Conservation (phyloP, 1,140 invertebrate species). For the Belonocnema kinseyi region DNA sequence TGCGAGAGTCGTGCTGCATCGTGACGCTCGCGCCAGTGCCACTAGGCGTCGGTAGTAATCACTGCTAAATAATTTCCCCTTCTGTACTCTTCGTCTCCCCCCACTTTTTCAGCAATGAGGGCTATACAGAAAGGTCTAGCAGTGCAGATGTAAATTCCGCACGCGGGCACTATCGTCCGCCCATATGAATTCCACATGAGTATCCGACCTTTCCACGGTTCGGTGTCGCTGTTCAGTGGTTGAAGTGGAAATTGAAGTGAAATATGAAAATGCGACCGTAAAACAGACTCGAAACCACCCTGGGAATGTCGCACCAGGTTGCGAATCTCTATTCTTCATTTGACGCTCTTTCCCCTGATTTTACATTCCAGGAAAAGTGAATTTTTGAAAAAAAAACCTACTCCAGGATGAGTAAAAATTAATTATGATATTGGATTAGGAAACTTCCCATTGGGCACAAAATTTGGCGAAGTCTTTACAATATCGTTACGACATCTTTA, state of each 20-base stretch:
- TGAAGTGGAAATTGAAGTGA: slow-evolving; percentile 73
- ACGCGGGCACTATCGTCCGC: slow-evolving; percentile 52
- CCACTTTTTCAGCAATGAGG: slow-evolving; percentile 50
- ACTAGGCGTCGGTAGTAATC: slow-evolving; percentile 56
- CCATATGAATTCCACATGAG: slow-evolving; percentile 70
- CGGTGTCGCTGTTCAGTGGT: slow-evolving; percentile 58
- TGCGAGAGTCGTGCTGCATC: slow-evolving; percentile 47
- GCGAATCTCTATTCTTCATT: slow-evolving; percentile 28
- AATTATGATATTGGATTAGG: too few species aligned
- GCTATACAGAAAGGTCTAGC: slow-evolving; percentile 45
- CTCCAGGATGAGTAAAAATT: too few species aligned
- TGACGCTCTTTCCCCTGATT: background rate
- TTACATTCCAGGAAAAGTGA: background rate
- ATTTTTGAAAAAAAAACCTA: too few species aligned
- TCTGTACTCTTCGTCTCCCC: slow-evolving; percentile 46
- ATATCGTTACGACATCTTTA: too few species aligned
- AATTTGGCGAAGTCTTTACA: too few species aligned
- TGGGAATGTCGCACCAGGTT: background rate
- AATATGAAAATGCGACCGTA: slow-evolving; percentile 69
- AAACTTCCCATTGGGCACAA: too few species aligned
- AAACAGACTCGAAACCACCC: slow-evolving; percentile 50
- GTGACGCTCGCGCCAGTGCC: slow-evolving; percentile 42
- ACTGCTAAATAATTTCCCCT: slow-evolving; percentile 58
- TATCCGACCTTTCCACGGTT: slow-evolving; percentile 65
- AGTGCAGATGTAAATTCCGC: slow-evolving; percentile 65